Evolutionary conservation across 53 echinoderm and acorn worm species (phyloP).

Genomic region (Arbacia lixula): DNA sequence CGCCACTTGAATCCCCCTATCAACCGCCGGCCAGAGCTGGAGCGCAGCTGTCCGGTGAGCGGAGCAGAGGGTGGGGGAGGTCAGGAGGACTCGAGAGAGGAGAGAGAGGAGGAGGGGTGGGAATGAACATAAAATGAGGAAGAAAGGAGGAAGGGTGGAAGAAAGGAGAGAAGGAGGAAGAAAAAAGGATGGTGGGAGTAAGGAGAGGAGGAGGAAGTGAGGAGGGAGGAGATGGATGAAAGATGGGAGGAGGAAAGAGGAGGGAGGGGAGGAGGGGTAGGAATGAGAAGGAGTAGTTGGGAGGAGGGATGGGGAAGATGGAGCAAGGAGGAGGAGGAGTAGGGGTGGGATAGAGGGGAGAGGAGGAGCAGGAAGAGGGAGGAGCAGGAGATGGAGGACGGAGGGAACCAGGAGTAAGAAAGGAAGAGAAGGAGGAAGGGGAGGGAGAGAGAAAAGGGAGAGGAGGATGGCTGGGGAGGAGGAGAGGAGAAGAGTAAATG

Average conservation of each 20-base stretch:
- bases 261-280: neutral
- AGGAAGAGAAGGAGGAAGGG: neutral
- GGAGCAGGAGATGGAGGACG: neutral
- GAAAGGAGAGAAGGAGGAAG: too few relatives aligned
- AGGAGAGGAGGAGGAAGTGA: neutral
- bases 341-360: neutral
- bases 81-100: too few relatives aligned
- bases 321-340: neutral
- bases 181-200: too few relatives aligned
- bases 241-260: neutral
- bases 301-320: neutral
- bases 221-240: neutral
- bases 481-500: neutral
- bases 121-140: neutral
- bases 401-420: neutral
- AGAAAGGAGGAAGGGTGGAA: neutral
- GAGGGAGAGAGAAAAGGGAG: neutral
- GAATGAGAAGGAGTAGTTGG: neutral
- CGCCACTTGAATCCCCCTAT: constrained; percentile 24
- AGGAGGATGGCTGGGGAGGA: neutral
- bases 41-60: neutral
- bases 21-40: constrained; percentile 13
- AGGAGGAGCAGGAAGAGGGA: neutral
- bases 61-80: too few relatives aligned
- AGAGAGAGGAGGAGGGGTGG: too few relatives aligned